A percentile compares a stretch with the other conserved stretches of the same genome.
Conservation (phyloP, 2,797 vertebrate genomes). For the Okamejei kenojei region DNA sequence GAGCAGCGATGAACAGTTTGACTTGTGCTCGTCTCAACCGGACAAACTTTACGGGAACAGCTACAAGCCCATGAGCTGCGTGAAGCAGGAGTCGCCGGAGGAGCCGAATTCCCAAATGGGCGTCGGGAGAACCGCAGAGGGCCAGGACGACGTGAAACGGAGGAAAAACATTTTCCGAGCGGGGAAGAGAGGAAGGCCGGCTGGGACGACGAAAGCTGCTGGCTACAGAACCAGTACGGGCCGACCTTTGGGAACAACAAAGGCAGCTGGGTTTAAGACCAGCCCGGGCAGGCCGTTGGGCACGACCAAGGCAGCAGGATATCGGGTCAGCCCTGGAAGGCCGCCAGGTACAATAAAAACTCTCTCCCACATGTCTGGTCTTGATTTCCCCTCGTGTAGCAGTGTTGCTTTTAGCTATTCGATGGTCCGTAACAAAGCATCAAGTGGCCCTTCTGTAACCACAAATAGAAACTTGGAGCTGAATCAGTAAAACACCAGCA, state of each 20-base stretch:
- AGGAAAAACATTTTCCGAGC: slow-evolving; percentile 82
- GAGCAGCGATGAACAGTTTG: slow-evolving; percentile 79
- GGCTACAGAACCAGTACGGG: slow-evolving; percentile 98
- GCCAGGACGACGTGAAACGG: slow-evolving; percentile 80
- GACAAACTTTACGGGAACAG: slow-evolving; percentile 82
- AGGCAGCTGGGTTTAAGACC: slow-evolving; percentile 95
- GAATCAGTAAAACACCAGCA: slow-evolving; percentile 52
- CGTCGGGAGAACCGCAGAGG: slow-evolving; percentile 60
- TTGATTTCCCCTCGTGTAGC: slow-evolving; percentile 78
- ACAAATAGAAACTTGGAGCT: slow-evolving; percentile 75
- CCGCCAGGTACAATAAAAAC: slow-evolving; percentile 97
- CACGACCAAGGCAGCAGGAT: slow-evolving; percentile 92
- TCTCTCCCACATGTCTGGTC: slow-evolving; percentile 86
- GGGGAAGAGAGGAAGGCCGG: slow-evolving; percentile 82
- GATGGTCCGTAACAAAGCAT: slow-evolving; percentile 74
- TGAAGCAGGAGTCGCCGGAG: slow-evolving; percentile 70
- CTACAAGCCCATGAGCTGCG: slow-evolving; percentile 82
- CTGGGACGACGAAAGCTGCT: slow-evolving; percentile 91
- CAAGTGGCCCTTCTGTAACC: slow-evolving; percentile 69
- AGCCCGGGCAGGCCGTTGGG: slow-evolving; percentile 93
- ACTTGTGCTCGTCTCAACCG: slow-evolving; percentile 78
- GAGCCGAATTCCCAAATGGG: slow-evolving; percentile 65
- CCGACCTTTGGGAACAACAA: slow-evolving; percentile 89
- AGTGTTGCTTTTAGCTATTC: slow-evolving; percentile 84
- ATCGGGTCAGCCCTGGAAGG: slow-evolving; percentile 94